Conservation (phyloP, 2,888 invertebrate genomes). For the Pemphredon lugubris region DNA sequence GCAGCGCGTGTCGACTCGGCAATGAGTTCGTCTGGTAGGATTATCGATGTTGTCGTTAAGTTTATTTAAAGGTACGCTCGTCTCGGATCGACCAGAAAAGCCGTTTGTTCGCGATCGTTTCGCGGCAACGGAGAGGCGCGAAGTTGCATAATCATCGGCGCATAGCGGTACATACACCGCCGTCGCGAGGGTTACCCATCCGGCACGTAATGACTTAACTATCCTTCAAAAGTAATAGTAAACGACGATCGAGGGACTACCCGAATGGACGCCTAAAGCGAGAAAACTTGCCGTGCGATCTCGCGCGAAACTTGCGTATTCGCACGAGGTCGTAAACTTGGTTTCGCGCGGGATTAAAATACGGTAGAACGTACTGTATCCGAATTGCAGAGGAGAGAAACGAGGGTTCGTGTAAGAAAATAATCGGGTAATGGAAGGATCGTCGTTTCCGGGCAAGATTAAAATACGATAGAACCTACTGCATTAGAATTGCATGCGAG, state of each 20-base stretch:
- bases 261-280: conserved; percentile 30
- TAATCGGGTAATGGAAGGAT: too few species aligned
- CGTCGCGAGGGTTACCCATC: conserved; percentile 31
- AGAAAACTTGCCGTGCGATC: conserved; percentile 20
- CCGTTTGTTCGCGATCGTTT: conserved; percentile 17
- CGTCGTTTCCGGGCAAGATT: too few species aligned
- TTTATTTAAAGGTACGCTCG: conserved; percentile 27
- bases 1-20: background rate
- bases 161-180: conserved; percentile 58
- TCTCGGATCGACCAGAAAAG: conserved; percentile 13
- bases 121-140: conserved; percentile 32
- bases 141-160: conserved; percentile 62
- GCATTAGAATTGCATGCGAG: too few species aligned
- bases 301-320: conserved; percentile 18
- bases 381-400: too few species aligned
- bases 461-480: too few species aligned
- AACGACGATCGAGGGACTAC: conserved; percentile 15
- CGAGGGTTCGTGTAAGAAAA: too few species aligned
- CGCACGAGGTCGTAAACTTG: conserved; percentile 5
- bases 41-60: conserved; percentile 7
- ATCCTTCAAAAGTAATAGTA: conserved; percentile 53
- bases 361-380: too few species aligned
- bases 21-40: conserved; percentile 5
- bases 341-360: conserved; percentile 14
- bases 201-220: conserved; percentile 49